Evolutionary conservation across 2,113 vertebrate species (phyloP).

Genomic region (Mus pahari): DNA sequence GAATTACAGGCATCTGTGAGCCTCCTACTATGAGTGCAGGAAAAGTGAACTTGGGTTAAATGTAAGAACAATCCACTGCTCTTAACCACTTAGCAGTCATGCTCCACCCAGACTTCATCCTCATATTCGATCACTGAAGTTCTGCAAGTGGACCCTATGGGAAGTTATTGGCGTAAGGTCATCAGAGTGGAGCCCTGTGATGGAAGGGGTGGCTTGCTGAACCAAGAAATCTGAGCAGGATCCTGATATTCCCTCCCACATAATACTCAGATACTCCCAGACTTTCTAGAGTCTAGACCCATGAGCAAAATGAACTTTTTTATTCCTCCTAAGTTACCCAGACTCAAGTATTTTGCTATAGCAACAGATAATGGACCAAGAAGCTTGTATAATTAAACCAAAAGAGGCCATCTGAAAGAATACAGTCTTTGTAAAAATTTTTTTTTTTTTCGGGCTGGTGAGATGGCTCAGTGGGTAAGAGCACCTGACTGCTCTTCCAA

Average conservation of each 20-base stretch:
- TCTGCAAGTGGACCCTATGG: background rate
- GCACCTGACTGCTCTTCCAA: too few relatives aligned
- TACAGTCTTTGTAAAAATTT: background rate
- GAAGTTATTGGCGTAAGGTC: background rate
- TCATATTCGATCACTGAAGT: background rate
- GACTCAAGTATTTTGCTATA: background rate
- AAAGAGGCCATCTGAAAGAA: constrained; percentile 45
- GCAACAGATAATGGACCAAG: background rate
- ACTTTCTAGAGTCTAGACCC: background rate
- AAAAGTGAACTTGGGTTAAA: background rate
- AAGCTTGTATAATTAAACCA: background rate
- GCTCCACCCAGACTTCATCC: background rate
- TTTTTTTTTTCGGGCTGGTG: too few relatives aligned
- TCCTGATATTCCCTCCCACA: background rate
- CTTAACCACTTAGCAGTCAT: background rate
- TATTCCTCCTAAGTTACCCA: background rate
- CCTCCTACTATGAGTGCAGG: background rate
- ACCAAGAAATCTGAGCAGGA: background rate
- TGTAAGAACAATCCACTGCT: background rate
- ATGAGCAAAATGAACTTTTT: background rate
- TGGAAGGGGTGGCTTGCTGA: background rate
- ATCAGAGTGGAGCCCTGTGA: background rate
- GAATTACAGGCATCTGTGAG: background rate
- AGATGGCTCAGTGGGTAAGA: too few relatives aligned
- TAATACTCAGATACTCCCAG: background rate